Conservation (phyloP, 2,797 vertebrate species). For the Rhadinocentrus ornatus region DNA sequence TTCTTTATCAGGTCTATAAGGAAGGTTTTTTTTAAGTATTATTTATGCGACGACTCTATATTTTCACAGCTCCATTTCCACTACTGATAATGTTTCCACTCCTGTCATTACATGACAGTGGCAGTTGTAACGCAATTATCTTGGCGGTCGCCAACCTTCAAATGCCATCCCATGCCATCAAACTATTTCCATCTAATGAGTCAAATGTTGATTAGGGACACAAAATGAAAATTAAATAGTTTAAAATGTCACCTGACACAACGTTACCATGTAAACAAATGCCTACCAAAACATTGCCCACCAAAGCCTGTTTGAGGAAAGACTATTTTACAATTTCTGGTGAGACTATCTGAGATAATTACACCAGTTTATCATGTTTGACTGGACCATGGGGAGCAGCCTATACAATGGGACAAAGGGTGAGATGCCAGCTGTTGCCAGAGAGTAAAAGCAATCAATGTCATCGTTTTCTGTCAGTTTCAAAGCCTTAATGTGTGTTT, state of each 20-base stretch:
- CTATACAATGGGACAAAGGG: background rate
- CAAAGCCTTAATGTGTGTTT: background rate
- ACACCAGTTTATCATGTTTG: constrained; percentile 1
- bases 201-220: background rate
- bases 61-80: background rate
- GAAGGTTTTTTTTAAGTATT: background rate
- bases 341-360: constrained; percentile 1
- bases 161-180: background rate
- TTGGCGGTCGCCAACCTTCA: background rate
- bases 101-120: background rate
- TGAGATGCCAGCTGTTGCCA: background rate
- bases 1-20: background rate
- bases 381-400: background rate
- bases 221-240: background rate
- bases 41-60: background rate
- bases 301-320: background rate
- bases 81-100: background rate
- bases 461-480: background rate
- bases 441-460: background rate
- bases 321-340: background rate
- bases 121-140: background rate
- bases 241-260: background rate
- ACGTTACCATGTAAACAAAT: background rate
- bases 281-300: background rate
- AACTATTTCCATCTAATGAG: background rate